Conservation (phyloP, 2,888 invertebrate genomes). For the Cryptocephalus moraei region DNA sequence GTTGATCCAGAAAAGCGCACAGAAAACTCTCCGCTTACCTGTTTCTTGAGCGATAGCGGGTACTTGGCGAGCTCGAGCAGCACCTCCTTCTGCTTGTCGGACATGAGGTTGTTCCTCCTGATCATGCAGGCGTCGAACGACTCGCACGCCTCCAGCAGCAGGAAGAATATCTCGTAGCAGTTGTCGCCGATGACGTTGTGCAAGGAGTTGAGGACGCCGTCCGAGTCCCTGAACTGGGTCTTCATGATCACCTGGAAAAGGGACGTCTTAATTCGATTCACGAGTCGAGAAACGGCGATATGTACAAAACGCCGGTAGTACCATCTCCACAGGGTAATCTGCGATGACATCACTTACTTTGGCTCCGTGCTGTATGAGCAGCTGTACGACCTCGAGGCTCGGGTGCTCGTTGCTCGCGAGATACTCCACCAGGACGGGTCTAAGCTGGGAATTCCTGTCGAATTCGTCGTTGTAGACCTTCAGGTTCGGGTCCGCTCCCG, state of each 20-base stretch:
- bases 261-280: too few species aligned
- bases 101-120: constrained; percentile 55
- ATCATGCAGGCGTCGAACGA: constrained; percentile 74
- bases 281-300: too few species aligned
- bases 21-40: constrained; percentile 29
- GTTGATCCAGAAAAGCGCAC: too few species aligned
- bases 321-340: too few species aligned
- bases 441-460: constrained; percentile 51
- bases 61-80: constrained; percentile 56
- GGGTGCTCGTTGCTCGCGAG: constrained; percentile 65
- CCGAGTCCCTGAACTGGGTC: constrained; percentile 74
- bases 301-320: too few species aligned
- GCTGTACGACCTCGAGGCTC: constrained; percentile 51
- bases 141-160: constrained; percentile 64
- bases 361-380: constrained; percentile 68
- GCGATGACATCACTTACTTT: constrained; percentile 45
- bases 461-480: constrained; percentile 67
- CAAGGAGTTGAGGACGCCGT: constrained; percentile 70
- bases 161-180: constrained; percentile 52
- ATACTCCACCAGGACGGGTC: constrained; percentile 76
- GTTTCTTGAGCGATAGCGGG: constrained; percentile 57
- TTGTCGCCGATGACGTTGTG: constrained; percentile 53
- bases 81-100: constrained; percentile 52
- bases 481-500: constrained; percentile 66
- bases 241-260: constrained; percentile 60